Evolutionary conservation across 2,113 vertebrate genomes (phyloP).

Genomic region (Cyphomyrus plagiostoma): DNA sequence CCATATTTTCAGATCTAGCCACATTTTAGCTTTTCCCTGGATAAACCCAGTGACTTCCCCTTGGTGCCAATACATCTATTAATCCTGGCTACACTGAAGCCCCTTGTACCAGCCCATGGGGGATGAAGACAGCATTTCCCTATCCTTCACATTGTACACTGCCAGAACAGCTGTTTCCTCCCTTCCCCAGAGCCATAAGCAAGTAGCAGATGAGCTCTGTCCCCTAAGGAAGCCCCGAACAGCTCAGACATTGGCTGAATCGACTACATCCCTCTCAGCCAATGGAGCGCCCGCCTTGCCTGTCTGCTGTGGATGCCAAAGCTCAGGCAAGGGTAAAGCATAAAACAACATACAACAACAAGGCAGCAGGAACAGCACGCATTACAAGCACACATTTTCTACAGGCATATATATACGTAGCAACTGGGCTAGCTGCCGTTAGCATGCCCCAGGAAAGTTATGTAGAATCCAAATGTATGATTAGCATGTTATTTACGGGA

Average conservation of each 20-base stretch:
- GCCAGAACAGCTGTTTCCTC: constrained; percentile 17
- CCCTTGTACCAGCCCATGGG: not conserved
- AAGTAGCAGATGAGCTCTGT: not conserved
- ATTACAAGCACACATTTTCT: not conserved
- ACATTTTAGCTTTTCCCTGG: not conserved
- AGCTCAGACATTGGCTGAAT: not conserved
- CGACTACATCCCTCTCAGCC: not conserved
- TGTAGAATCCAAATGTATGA: not conserved
- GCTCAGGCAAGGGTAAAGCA: not conserved
- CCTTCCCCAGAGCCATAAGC: not conserved
- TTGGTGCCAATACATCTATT: not conserved
- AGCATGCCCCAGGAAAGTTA: not conserved
- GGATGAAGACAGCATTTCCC: not conserved
- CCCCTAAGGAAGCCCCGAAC: not conserved
- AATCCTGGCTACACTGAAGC: not conserved
- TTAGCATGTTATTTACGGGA: not conserved
- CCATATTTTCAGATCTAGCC: not conserved
- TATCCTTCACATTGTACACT: not conserved
- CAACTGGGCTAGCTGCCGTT: not conserved
- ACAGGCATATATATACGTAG: not conserved
- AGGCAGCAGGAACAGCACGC: not conserved
- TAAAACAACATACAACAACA: not conserved
- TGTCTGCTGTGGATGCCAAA: not conserved
- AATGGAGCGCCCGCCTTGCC: not conserved
- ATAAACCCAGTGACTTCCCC: not conserved